Evolutionary conservation across 2,113 vertebrate genomes (phyloP).

Genomic region (Lutjanus erythropterus): DNA sequence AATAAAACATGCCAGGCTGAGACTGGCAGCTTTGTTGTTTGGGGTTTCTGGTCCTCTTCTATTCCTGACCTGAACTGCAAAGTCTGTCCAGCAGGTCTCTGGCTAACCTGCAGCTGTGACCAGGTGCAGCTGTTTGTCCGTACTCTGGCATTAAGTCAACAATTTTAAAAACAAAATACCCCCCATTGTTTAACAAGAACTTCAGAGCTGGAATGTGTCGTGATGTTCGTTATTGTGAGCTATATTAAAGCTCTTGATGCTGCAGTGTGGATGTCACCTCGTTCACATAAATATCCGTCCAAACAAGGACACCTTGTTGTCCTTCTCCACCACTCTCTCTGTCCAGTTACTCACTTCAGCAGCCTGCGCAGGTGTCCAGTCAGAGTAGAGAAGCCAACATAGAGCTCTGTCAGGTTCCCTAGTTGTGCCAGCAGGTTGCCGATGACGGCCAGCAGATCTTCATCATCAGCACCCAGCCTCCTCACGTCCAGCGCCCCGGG

Average conservation of each 20-base stretch:
- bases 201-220: slow-evolving; percentile 7
- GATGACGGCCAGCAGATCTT: slow-evolving; percentile 81
- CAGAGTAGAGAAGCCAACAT: slow-evolving; percentile 91
- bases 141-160: slow-evolving; percentile 43
- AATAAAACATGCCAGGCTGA: neutral
- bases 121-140: slow-evolving; percentile 40
- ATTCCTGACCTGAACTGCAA: slow-evolving; percentile 34
- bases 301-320: slow-evolving; percentile 22
- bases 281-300: neutral
- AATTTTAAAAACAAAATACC: slow-evolving; percentile 55
- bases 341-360: slow-evolving; percentile 85
- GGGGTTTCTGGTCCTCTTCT: neutral
- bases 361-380: slow-evolving; percentile 90
- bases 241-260: slow-evolving; percentile 23
- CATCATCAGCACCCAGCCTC: slow-evolving; percentile 80
- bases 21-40: neutral
- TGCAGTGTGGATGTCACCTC: neutral
- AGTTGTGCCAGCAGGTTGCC: slow-evolving; percentile 89
- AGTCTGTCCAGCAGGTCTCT: slow-evolving; percentile 7
- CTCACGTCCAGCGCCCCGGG: slow-evolving; percentile 88
- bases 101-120: neutral
- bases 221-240: neutral
- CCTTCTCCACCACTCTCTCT: neutral
- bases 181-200: slow-evolving; percentile 2
- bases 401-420: slow-evolving; percentile 87